Evolutionary conservation across 1,140 invertebrate species (phyloP), one percentile per base, ranked within the genome.

Genomic region (Bombus superbus): DNA sequence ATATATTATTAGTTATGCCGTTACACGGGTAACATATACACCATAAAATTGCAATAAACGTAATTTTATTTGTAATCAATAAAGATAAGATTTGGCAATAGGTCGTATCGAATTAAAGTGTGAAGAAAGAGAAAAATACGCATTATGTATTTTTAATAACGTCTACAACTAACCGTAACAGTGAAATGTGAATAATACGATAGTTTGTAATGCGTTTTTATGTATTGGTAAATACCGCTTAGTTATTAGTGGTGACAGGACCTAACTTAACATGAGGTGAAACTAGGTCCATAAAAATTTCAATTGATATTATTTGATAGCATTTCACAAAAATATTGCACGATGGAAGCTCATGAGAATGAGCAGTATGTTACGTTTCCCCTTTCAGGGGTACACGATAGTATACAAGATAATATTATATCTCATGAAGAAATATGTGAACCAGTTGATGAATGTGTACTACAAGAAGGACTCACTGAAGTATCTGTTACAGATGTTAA

Each of bases 341-440:
- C 53, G 76, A 95, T 95, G 94, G 94, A 95, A 77, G 66, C 91
- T 11, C 92, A 93, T 53, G 93, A 92, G 32, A 92, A 90, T 53
- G 94, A 95, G 8, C 92, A 94, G 4, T 95, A 93, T 53, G 92
- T 95, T 25, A 87, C 91, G 28, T 94, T 94, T 91, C 90, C 94
- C 0, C 90, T 94, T 6, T 68, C 88, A 15, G 91, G 83, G 6
- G 86, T 94, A 6, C 92, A 94, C 40, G 92, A 92, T 69, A 88
- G 78, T 32, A 90, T 93, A 11, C 92, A 93, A 64, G 91, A 93
- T 53, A 92, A 91, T 59, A 91, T 93, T 6, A 91, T 94, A 86
- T 94, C 94, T 1, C 92, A 94, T n/a, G 93, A 95, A 73, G 94
- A 95, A 44, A 93, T 94, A 78, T 94, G 92, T 35, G 94, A 95